These are phyloP conservation scores for Litocranius walleri DNA, from an alignment of 2,113 vertebrate species.

Conservation along the genomic window DNA sequence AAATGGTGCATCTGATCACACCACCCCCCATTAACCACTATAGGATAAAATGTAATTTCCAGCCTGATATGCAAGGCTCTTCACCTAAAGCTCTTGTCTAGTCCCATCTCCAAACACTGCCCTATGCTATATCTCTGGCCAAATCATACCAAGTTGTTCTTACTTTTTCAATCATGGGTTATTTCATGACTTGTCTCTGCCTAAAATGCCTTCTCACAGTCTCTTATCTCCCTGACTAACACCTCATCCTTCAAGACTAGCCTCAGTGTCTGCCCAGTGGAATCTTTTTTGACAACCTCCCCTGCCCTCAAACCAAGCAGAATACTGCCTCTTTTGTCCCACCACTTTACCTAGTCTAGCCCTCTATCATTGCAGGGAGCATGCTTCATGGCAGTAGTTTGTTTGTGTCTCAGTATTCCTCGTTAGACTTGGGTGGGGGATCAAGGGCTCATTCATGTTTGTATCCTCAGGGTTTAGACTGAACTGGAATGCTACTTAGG, in stretches of 20 bases:
- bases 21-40: background rate
- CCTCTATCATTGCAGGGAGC: background rate
- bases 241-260: background rate
- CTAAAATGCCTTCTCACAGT: background rate
- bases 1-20: background rate
- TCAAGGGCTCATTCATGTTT: background rate
- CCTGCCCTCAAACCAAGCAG: background rate
- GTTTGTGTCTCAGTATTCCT: background rate
- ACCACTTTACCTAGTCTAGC: background rate
- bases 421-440: background rate
- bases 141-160: background rate
- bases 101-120: background rate
- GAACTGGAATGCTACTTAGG: background rate
- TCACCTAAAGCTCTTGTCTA: background rate
- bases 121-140: background rate
- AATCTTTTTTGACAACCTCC: background rate
- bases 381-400: background rate
- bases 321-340: constrained; percentile 32
- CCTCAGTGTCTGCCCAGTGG: background rate
- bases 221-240: background rate
- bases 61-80: background rate
- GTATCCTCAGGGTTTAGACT: background rate
- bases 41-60: background rate
- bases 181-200: constrained; percentile 3
- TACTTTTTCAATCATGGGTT: background rate